These are phyloP conservation scores for Loxodonta africana DNA, from an alignment of 2,113 vertebrate genomes.

Conservation along the genomic window DNA sequence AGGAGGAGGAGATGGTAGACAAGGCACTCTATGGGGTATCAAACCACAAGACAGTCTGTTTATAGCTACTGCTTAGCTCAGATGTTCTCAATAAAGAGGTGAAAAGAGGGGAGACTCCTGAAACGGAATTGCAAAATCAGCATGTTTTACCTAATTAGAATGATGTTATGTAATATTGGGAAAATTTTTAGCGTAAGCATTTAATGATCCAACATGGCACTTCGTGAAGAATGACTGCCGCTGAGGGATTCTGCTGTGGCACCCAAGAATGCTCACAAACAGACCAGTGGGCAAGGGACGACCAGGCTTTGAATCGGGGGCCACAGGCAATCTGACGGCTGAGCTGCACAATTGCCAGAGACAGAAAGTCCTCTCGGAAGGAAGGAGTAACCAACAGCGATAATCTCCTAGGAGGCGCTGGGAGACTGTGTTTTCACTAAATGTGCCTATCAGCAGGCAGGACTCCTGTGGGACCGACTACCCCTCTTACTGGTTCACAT, in stretches of 20 bases:
- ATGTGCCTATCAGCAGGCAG: accelerated
- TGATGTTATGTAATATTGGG: not conserved
- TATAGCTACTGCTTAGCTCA: not conserved
- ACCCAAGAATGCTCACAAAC: not conserved
- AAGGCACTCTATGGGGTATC: not conserved
- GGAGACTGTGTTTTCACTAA: no score
- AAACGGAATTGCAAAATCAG: not conserved
- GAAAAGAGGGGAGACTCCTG: not conserved
- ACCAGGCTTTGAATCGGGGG: accelerated
- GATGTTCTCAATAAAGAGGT: not conserved
- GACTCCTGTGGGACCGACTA: not conserved
- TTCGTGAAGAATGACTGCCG: not conserved
- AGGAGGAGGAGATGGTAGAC: not conserved
- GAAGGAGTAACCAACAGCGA: not conserved
- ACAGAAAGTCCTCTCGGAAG: not conserved
- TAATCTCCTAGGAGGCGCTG: accelerated
- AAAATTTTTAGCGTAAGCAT: not conserved
- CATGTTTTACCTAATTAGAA: conserved; percentile 9
- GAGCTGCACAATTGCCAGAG: no score
- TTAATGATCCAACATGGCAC: not conserved
- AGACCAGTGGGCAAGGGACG: accelerated
- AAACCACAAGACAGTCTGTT: not conserved
- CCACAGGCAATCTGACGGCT: not conserved
- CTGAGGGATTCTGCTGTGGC: not conserved
- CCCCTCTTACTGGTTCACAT: not conserved